These are phyloP conservation scores for Oriolus oriolus DNA, from an alignment of 2,113 vertebrate species.

Conservation along the genomic window DNA sequence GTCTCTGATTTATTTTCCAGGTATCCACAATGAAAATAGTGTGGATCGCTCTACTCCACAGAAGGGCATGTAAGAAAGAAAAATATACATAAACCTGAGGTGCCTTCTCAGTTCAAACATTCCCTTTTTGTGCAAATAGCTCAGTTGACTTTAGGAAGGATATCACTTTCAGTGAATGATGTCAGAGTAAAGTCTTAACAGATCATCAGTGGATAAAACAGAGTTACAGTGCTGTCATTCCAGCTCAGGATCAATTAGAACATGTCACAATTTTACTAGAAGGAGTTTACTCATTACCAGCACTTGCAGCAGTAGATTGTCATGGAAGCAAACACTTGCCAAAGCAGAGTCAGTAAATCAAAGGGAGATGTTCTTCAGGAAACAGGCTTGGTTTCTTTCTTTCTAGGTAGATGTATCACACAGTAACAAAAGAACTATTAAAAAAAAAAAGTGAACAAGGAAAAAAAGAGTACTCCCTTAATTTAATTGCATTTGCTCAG, in stretches of 20 bases:
- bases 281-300: neutral
- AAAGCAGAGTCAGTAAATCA: neutral
- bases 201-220: neutral
- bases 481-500: constrained; percentile 6
- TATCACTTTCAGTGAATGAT: neutral
- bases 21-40: neutral
- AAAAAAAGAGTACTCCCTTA: neutral
- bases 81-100: neutral
- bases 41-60: neutral
- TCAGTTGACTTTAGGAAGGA: neutral
- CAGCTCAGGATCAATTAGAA: neutral
- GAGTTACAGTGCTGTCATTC: neutral
- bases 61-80: neutral
- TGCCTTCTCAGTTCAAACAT: neutral
- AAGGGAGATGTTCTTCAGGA: neutral
- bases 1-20: neutral
- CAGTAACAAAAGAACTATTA: neutral
- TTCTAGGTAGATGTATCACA: neutral
- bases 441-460: neutral
- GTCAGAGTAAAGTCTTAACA: neutral
- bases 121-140: neutral
- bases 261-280: neutral
- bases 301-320: neutral
- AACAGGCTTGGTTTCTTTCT: neutral
- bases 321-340: neutral